Evolutionary conservation across 2,113 vertebrate species (phyloP).

Genomic region (Scopus umbretta): DNA sequence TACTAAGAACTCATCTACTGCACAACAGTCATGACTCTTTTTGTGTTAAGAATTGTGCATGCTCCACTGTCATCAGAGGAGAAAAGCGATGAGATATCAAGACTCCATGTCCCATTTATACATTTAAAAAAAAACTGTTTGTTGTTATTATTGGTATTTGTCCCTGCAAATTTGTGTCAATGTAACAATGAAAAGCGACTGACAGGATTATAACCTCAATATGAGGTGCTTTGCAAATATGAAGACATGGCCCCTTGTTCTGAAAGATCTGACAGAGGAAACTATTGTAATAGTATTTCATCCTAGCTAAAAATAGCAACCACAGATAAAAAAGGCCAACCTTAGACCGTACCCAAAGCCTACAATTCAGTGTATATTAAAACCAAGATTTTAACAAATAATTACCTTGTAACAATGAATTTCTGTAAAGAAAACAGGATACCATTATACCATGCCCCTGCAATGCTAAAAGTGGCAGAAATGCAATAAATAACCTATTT

Average conservation of each 20-base stretch:
- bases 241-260: background rate
- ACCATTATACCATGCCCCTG: background rate
- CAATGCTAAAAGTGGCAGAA: conserved; percentile 51
- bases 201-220: background rate
- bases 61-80: background rate
- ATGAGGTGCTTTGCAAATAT: background rate
- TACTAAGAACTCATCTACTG: conserved; percentile 56
- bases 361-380: background rate
- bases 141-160: background rate
- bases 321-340: background rate
- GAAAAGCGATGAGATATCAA: background rate
- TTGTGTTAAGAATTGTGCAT: background rate
- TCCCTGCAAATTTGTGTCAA: background rate
- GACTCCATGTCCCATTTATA: background rate
- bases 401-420: conserved; percentile 29
- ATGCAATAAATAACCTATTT: conserved; percentile 45
- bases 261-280: background rate
- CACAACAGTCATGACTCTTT: background rate
- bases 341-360: background rate
- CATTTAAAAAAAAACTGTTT: background rate
- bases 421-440: conserved; percentile 44
- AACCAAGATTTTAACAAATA: conserved; percentile 33
- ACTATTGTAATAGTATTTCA: background rate
- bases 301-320: background rate
- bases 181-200: background rate